Conservation (phyloP, 2,888 invertebrate genomes). For the Miltochrista miniata region DNA sequence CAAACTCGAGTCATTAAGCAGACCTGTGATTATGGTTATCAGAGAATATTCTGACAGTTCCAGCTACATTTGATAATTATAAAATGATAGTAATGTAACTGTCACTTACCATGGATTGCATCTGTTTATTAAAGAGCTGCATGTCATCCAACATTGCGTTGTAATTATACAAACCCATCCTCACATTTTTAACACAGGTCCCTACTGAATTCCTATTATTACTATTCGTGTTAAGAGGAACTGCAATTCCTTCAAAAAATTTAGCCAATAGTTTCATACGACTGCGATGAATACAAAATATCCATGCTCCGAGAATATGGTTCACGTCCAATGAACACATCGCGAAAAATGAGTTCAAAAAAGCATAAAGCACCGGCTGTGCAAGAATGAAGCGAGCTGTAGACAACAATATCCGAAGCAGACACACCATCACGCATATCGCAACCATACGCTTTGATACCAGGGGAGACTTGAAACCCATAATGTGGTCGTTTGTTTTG, state of each 20-base stretch:
- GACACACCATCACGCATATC: not conserved
- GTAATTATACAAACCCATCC: constrained; percentile 3
- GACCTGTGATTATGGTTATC: too few species aligned
- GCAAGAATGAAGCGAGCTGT: not conserved
- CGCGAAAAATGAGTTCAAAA: not conserved
- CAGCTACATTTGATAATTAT: not conserved
- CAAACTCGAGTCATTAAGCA: too few species aligned
- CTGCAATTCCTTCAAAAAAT: not conserved
- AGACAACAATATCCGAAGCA: not conserved
- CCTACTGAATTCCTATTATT: not conserved
- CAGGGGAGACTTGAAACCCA: constrained; percentile 1
- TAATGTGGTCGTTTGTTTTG: constrained; percentile 4
- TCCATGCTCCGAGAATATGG: not conserved
- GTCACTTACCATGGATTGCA: constrained; percentile 1
- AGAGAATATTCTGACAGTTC: too few species aligned
- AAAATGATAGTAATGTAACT: not conserved
- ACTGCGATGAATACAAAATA: not conserved
- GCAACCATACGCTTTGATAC: not conserved
- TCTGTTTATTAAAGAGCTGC: not conserved
- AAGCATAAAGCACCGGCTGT: not conserved
- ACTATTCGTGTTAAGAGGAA: not conserved
- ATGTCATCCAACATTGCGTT: not conserved
- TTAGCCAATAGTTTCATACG: not conserved
- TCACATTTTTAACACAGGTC: constrained; percentile 3
- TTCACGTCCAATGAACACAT: not conserved